These are phyloP conservation scores for Dendrolimus kikuchii DNA, from an alignment of 1,140 invertebrate species.

Conservation along the genomic window DNA sequence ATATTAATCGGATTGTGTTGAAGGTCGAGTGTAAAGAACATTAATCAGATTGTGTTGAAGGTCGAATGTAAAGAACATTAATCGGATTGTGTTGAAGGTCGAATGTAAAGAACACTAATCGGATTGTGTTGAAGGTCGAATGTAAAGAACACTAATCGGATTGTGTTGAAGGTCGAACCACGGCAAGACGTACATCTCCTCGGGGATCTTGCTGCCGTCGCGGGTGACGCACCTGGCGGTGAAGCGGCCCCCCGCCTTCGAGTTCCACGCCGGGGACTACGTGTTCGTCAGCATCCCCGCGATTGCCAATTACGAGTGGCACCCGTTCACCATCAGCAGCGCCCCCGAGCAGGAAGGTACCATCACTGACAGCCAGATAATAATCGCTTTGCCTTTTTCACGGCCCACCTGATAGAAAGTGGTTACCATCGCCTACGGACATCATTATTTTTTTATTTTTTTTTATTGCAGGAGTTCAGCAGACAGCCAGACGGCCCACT, in stretches of 20 bases:
- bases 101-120: too few species aligned
- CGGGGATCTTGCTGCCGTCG: conserved; percentile 88
- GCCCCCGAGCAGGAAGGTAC: conserved; percentile 93
- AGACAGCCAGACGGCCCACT: too few species aligned
- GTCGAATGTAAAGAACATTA: too few species aligned
- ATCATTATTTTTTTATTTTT: too few species aligned
- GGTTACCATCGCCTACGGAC: too few species aligned
- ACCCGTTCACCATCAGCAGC: conserved; percentile 97
- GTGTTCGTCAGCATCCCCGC: conserved; percentile 94
- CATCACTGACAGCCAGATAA: too few species aligned
- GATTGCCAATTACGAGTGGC: conserved; percentile 96
- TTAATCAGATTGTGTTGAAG: conserved; percentile 20
- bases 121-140: conserved; percentile 67
- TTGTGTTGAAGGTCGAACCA: conserved; percentile 72
- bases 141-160: too few species aligned
- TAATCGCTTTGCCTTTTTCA: too few species aligned
- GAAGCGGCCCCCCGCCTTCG: conserved; percentile 87
- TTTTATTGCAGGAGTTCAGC: too few species aligned
- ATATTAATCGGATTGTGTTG: background rate
- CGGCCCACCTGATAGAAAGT: too few species aligned
- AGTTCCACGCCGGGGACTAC: conserved; percentile 95
- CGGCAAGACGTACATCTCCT: conserved; percentile 89
- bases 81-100: conserved; percentile 55
- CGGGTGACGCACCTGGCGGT: conserved; percentile 92
- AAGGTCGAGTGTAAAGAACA: too few species aligned